phyloP scores from a whole-genome alignment of 2,797 vertebrate genomes.

The Galaxias olidus region DNA sequence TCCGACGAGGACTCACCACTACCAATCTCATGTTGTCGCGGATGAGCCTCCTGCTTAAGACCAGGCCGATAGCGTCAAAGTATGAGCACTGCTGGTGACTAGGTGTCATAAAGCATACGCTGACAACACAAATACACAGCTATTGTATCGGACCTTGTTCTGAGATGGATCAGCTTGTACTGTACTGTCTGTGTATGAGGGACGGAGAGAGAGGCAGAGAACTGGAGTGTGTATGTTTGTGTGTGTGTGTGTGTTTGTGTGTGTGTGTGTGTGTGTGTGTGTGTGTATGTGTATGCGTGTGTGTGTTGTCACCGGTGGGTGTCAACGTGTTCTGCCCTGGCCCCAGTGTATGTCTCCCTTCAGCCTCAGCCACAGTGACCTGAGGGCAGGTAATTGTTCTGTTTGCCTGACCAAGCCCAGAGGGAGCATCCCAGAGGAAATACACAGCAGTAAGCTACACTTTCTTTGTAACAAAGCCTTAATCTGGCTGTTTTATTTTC shows the following conservation, averaged over 20 bases:
- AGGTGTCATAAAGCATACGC: no score
- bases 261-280: background rate
- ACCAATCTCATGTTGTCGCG: no score
- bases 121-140: no score
- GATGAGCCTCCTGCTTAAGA: no score
- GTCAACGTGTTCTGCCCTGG: background rate
- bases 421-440: background rate
- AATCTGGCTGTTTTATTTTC: constrained; percentile 61
- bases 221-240: background rate
- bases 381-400: constrained; percentile 26
- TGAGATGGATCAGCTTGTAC: no score
- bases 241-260: background rate
- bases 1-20: no score
- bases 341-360: background rate
- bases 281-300: background rate
- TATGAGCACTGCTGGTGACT: no score
- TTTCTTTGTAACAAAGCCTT: constrained; percentile 70
- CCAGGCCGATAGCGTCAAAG: no score
- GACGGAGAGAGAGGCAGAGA: background rate
- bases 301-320: background rate
- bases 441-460: constrained; percentile 60
- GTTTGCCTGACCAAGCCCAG: background rate
- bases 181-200: background rate
- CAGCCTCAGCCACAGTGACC: constrained; percentile 16
- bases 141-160: no score